These are phyloP conservation scores for Lasioglossum lativentre DNA, from an alignment of 2,888 invertebrate species.

Conservation along the genomic window DNA sequence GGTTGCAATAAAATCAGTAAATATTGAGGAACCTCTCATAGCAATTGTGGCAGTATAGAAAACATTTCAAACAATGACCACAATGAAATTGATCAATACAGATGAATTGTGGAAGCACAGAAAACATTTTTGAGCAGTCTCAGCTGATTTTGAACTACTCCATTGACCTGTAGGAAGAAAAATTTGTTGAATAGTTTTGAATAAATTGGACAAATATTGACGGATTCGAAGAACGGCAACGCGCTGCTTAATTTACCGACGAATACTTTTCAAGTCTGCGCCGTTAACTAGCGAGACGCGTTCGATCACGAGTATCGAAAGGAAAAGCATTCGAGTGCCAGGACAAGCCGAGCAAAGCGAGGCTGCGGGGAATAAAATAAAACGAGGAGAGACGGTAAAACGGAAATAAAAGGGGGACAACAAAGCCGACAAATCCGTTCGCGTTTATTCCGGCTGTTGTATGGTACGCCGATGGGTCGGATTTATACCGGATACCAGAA, in stretches of 20 bases:
- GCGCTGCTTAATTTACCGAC: background rate
- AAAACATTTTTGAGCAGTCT: too few species aligned
- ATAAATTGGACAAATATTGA: background rate
- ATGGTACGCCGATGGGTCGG: slow-evolving; percentile 23
- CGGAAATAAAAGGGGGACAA: slow-evolving; percentile 22
- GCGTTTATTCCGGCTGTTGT: slow-evolving; percentile 25
- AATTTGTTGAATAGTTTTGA: background rate
- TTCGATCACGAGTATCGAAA: background rate
- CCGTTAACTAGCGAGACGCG: background rate
- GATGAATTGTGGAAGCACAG: too few species aligned
- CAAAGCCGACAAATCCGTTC: slow-evolving; percentile 40
- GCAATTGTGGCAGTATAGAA: too few species aligned
- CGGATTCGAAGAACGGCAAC: background rate
- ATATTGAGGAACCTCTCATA: too few species aligned
- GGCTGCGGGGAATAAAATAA: slow-evolving; percentile 14
- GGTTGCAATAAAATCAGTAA: too few species aligned
- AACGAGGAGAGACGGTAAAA: slow-evolving; percentile 30
- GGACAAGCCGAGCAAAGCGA: background rate
- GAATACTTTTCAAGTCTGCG: background rate
- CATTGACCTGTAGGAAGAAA: background rate
- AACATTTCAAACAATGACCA: too few species aligned
- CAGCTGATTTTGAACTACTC: background rate
- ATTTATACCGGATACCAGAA: slow-evolving; percentile 36
- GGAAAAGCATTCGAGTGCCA: slow-evolving; percentile 9
- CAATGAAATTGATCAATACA: too few species aligned